Percentiles rank a stretch among this genome's conserved stretches.
Conservation (phyloP, 2,888 invertebrate species). For the Hipparchia semele region DNA sequence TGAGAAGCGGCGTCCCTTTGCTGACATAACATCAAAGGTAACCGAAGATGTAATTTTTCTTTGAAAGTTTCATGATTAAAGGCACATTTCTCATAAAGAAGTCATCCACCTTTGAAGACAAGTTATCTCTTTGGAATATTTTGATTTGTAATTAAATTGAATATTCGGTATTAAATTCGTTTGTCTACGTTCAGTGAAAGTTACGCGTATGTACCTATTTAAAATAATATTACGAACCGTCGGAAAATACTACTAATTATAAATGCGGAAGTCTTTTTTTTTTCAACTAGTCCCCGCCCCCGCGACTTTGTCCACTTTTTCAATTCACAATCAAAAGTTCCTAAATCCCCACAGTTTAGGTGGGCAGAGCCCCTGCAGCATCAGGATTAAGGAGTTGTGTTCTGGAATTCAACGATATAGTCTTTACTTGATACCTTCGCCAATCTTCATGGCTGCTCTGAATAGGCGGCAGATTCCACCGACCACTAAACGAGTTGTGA, state of each 20-base stretch:
- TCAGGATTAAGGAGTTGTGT: too few relatives aligned
- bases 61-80: conserved; percentile 28
- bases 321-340: too few relatives aligned
- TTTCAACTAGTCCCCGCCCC: too few relatives aligned
- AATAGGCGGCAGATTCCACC: too few relatives aligned
- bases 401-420: too few relatives aligned
- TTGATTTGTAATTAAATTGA: conserved; percentile 17
- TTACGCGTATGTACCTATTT: neutral
- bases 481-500: too few relatives aligned
- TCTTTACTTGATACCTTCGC: too few relatives aligned
- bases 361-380: too few relatives aligned
- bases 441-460: too few relatives aligned
- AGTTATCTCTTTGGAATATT: conserved; percentile 20
- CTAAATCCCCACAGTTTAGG: too few relatives aligned
- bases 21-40: conserved; percentile 21
- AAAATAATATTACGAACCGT: neutral
- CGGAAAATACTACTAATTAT: neutral
- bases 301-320: too few relatives aligned
- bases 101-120: conserved; percentile 23
- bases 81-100: conserved; percentile 24
- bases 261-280: too few relatives aligned
- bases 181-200: neutral
- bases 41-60: conserved; percentile 26
- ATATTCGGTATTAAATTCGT: conserved; percentile 14
- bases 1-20: conserved; percentile 14